A percentile compares a stretch with the other conserved stretches of the same genome.
Conservation (phyloP, 2,113 vertebrate species). For the Neotragus moschatus region DNA sequence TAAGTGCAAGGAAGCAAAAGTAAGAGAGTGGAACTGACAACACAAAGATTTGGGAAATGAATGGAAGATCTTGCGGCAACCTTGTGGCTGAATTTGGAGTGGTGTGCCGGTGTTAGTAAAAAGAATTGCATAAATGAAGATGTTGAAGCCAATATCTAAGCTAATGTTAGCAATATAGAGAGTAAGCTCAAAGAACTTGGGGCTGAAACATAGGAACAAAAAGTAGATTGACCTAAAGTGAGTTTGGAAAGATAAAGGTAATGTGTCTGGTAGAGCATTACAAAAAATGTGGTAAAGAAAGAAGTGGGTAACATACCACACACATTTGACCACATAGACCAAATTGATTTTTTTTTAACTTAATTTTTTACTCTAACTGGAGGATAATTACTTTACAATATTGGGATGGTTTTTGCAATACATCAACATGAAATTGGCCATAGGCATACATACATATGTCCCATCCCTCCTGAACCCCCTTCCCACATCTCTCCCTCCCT, state of each 20-base stretch:
- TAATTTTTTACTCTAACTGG: not conserved
- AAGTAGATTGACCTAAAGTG: not conserved
- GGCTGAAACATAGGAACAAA: not conserved
- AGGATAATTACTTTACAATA: not conserved
- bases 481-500: not conserved
- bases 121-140: not conserved
- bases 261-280: not conserved
- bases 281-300: not conserved
- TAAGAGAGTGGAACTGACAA: not conserved
- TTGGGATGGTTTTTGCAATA: not conserved
- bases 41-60: not conserved
- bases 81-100: not conserved
- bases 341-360: not conserved
- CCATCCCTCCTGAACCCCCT: not conserved
- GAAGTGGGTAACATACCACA: not conserved
- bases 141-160: not conserved
- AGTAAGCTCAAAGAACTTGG: not conserved
- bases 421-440: not conserved
- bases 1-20: not conserved
- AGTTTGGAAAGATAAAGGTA: not conserved
- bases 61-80: not conserved
- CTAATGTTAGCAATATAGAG: not conserved
- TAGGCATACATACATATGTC: not conserved
- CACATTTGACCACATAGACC: not conserved
- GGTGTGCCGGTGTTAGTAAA: accelerated